Percentiles rank a stretch among this genome's conserved stretches.
Conservation (phyloP, 2,797 vertebrate species). For the Epinephelus malabaricus region DNA sequence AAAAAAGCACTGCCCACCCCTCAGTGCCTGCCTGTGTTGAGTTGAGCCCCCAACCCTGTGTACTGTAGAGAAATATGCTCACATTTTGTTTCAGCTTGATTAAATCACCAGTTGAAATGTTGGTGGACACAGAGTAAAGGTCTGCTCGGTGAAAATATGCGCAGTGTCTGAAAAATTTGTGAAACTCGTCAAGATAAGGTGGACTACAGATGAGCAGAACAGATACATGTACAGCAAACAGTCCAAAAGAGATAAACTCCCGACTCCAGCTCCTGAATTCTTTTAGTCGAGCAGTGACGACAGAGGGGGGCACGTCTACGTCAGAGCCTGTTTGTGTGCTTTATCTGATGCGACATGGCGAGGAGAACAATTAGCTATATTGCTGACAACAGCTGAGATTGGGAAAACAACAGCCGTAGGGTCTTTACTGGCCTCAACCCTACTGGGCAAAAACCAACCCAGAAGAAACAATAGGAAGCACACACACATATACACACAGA, state of each 20-base stretch:
- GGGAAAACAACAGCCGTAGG: slow-evolving; percentile 62
- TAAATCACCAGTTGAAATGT: not conserved
- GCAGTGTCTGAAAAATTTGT: slow-evolving; percentile 4
- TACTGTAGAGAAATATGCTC: slow-evolving; percentile 21
- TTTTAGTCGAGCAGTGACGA: slow-evolving; percentile 15
- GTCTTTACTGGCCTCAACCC: slow-evolving; percentile 43
- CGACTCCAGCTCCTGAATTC: slow-evolving; percentile 27
- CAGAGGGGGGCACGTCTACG: slow-evolving; percentile 1
- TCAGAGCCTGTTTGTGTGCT: slow-evolving; percentile 54
- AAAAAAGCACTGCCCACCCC: slow-evolving; percentile 56
- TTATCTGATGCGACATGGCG: slow-evolving; percentile 52
- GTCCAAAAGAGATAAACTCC: slow-evolving; percentile 31
- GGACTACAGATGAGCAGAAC: slow-evolving; percentile 25
- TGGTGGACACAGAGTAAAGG: not conserved
- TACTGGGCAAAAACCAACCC: slow-evolving; percentile 30
- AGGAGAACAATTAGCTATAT: slow-evolving; percentile 63
- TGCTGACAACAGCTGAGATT: slow-evolving; percentile 69
- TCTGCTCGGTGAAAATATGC: not conserved
- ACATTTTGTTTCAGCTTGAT: slow-evolving; percentile 20
- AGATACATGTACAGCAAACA: not conserved
- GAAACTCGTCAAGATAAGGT: slow-evolving; percentile 40
- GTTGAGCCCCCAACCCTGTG: slow-evolving; percentile 24
- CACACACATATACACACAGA: slow-evolving; percentile 30
- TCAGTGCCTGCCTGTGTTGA: slow-evolving; percentile 45
- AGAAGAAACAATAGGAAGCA: slow-evolving; percentile 60